A percentile compares a stretch with the other conserved stretches of the same genome.
Evolutionary conservation across 2,113 vertebrate genomes (phyloP).

Genomic region (Haemorhous mexicanus): DNA sequence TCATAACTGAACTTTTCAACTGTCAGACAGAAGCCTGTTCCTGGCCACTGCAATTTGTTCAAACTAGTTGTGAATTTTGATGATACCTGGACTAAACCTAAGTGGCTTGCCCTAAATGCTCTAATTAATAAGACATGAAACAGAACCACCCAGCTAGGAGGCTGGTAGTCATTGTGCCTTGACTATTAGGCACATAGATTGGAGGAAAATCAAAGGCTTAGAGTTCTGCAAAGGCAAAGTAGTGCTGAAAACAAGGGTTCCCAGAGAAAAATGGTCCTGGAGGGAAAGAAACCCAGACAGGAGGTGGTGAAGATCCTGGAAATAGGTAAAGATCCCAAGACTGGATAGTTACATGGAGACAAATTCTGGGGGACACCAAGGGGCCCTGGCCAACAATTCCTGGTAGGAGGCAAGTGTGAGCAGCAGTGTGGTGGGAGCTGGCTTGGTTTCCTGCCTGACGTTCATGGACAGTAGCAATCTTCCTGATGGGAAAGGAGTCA

Average conservation of each 20-base stretch:
- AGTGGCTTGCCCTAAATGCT: rapidly evolving
- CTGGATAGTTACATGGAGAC: background rate
- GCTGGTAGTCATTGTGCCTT: background rate
- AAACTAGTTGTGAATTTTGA: background rate
- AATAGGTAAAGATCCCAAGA: background rate
- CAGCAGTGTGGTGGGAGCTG: rapidly evolving
- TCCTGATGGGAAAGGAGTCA: background rate
- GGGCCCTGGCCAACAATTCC: background rate
- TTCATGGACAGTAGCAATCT: rapidly evolving
- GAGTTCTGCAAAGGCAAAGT: background rate
- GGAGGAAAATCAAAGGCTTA: background rate
- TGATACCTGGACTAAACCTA: background rate
- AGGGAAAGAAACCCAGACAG: background rate
- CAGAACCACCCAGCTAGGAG: background rate
- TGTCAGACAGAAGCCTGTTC: background rate
- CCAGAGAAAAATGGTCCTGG: background rate
- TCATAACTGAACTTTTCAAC: background rate
- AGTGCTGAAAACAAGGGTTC: background rate
- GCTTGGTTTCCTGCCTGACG: background rate
- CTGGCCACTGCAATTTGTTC: background rate
- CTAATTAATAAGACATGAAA: background rate
- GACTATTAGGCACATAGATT: background rate
- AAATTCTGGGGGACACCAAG: rapidly evolving
- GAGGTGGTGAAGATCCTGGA: background rate
- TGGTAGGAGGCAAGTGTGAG: background rate